phyloP scores from a whole-genome alignment of 1,140 invertebrate species.

The Hylaeus volcanicus region DNA sequence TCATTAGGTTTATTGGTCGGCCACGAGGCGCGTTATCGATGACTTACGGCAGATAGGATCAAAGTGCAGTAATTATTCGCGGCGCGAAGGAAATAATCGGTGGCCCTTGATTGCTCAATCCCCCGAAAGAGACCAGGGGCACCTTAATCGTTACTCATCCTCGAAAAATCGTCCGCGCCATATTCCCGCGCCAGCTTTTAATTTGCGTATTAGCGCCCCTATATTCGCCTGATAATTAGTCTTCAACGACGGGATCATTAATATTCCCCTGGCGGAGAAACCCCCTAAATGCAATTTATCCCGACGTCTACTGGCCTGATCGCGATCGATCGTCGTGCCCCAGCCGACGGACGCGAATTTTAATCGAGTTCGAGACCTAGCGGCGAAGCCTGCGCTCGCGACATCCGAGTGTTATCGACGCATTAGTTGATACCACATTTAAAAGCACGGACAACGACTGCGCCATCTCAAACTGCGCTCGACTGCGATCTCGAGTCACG shows the following conservation, averaged over 20 bases:
- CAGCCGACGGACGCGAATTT: background rate
- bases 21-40: conserved; percentile 56
- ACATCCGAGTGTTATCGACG: no score
- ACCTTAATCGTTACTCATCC: conserved; percentile 70
- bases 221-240: conserved; percentile 64
- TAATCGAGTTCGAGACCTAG: conserved; percentile 4
- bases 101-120: conserved; percentile 71
- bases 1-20: conserved; percentile 60
- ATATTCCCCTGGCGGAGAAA: conserved; percentile 57
- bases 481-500: no score
- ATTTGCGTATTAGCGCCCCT: conserved; percentile 67
- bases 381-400: no score
- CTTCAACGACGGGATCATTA: conserved; percentile 64
- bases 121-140: conserved; percentile 18
- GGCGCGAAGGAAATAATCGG: conserved; percentile 55
- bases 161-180: conserved; percentile 55
- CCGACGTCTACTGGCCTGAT: conserved; percentile 25
- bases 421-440: no score
- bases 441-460: no score
- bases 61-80: conserved; percentile 65
- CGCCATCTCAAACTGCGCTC: no score
- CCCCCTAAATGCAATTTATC: conserved; percentile 57
- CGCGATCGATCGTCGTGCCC: conserved; percentile 24
- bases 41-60: conserved; percentile 57
- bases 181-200: conserved; percentile 60